phyloP scores from a whole-genome alignment of 2,113 vertebrate species.

The Cyprinodon variegatus region DNA sequence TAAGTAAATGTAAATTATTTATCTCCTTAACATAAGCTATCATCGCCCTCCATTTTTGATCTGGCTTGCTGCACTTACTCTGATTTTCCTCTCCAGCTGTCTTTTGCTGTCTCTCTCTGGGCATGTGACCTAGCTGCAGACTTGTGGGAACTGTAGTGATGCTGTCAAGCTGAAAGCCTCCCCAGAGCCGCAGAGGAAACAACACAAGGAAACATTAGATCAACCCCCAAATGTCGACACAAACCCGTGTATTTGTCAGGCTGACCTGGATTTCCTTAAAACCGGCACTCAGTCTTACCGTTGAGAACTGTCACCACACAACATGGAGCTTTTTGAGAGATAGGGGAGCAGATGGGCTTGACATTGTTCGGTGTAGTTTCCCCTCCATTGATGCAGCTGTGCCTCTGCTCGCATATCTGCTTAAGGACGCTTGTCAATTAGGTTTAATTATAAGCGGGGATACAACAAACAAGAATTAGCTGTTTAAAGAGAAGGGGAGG shows the following conservation, averaged over 20 bases:
- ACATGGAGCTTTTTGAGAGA: constrained; percentile 64
- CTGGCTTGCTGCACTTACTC: constrained; percentile 9
- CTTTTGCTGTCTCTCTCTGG: constrained; percentile 36
- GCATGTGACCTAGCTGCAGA: constrained; percentile 70
- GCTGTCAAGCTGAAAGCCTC: constrained; percentile 70
- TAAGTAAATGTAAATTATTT: constrained; percentile 3
- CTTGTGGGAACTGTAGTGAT: constrained; percentile 76
- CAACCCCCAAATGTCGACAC: constrained; percentile 69
- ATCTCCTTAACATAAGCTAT: constrained; percentile 21
- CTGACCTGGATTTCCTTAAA: constrained; percentile 76
- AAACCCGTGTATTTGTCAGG: constrained; percentile 76
- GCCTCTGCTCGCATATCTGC: constrained; percentile 37
- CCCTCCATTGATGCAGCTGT: constrained; percentile 33
- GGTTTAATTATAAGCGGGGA: constrained; percentile 56
- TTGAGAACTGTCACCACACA: constrained; percentile 55
- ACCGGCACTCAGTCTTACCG: constrained; percentile 59
- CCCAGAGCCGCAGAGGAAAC: constrained; percentile 66
- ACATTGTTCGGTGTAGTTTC: constrained; percentile 51
- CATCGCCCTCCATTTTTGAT: constrained; percentile 40
- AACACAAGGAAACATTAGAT: constrained; percentile 70
- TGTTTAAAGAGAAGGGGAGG: constrained; percentile 54
- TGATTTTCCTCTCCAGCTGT: constrained; percentile 43
- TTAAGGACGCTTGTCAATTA: constrained; percentile 58
- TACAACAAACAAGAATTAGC: constrained; percentile 33
- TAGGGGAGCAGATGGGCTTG: constrained; percentile 56